These are phyloP conservation scores for Ophraella communa DNA, from an alignment of 2,888 invertebrate species.

Conservation along the genomic window DNA sequence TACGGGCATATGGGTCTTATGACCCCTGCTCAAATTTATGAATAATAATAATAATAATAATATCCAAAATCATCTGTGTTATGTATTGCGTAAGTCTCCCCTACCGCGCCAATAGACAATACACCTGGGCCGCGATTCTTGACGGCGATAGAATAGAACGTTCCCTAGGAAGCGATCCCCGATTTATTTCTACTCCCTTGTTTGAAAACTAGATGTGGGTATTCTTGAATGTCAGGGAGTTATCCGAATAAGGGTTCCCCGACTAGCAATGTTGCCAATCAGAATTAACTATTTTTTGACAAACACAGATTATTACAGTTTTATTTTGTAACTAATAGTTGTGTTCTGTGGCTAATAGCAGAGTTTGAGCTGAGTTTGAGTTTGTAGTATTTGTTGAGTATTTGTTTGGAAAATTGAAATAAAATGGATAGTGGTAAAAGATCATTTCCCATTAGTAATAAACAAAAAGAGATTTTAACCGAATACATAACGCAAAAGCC, in stretches of 20 bases:
- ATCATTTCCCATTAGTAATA: slow-evolving; percentile 5
- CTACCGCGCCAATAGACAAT: no score
- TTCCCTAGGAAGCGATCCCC: slow-evolving; percentile 1
- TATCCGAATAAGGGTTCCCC: slow-evolving; percentile 9
- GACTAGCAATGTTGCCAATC: no score
- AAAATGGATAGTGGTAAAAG: slow-evolving; percentile 8
- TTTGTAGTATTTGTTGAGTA: not conserved
- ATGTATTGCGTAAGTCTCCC: no score
- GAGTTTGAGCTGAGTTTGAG: no score
- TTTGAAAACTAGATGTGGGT: slow-evolving; percentile 10
- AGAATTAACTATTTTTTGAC: no score
- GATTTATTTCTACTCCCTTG: slow-evolving; percentile 13
- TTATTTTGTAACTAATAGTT: slow-evolving; percentile 6
- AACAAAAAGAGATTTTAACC: slow-evolving; percentile 9
- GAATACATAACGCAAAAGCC: slow-evolving; percentile 4
- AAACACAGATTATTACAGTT: not conserved
- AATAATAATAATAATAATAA: no score
- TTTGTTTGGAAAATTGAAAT: not conserved
- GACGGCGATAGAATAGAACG: slow-evolving; percentile 8
- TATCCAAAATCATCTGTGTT: no score
- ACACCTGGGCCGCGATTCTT: not conserved
- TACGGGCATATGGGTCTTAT: no score
- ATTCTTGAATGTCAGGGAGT: slow-evolving; percentile 11
- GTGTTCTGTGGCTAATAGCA: no score
- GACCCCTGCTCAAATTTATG: no score